Base-by-base conservation (phyloP, 2,113 vertebrate genomes). In the Notiomystis cincta region DNA sequence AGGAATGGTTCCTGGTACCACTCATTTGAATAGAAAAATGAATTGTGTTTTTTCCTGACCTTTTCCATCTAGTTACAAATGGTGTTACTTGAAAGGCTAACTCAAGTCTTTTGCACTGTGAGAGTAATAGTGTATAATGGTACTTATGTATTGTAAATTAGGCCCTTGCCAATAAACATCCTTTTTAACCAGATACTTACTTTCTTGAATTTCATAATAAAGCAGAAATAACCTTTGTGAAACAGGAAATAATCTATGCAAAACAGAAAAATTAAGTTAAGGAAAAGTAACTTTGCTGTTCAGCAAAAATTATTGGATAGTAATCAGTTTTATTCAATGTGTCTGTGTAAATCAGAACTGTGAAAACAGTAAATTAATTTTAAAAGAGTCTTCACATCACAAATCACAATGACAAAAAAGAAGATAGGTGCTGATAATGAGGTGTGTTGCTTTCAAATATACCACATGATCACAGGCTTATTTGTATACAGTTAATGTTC, bases 111-210 rank as follows among this genome's bases (percentile, higher is more conserved):
- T 97, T 94, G 95, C 96, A 85, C 77, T 96, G 31, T 97, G 83
- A 98, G 82, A 97, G 93, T 96, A 98, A 97, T 98, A 97, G 96
- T 60, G 78, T 97, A 96, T 97, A 98, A 98, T 96, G 96, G 95
- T 96, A 97, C 94, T 98, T 97, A 90, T 14, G 69, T 93, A 92
- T 89, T 94, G 81, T 96, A 97, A 98, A 97, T 75, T 67, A 96
- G 94, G 87, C 75, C 42, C 92, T 97, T 96, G 89, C 50, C 62
- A 70, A 96, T 97, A 98, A 98, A 97, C 70, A 97, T 92, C 58
- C 70, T 95, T 96, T 98, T 95, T 86, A 96, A 64, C 86, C 89
- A 93, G 95, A 95, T 95, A 92, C 91, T 97, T 97, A 83, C 69
- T 97, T 97, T 95, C 87, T 94, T 93, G 89, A 97, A 97, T 97